phyloP scores from a whole-genome alignment of 2,113 vertebrate species.

The Mobula hypostoma region DNA sequence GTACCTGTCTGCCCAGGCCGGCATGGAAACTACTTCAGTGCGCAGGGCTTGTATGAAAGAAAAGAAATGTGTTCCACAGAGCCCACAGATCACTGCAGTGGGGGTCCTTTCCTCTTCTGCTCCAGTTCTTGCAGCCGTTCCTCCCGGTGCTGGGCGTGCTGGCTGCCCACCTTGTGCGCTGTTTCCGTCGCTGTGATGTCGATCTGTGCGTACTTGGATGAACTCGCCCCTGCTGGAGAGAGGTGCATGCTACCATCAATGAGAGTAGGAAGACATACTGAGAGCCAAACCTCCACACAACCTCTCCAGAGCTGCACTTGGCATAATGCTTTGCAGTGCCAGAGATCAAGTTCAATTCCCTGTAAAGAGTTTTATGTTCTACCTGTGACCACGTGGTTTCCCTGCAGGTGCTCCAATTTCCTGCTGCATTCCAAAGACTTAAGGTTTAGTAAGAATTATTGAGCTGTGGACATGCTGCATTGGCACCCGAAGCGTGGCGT shows the following conservation, averaged over 20 bases:
- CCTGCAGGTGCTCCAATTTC: too few species aligned
- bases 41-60: background rate
- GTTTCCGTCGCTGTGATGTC: constrained; percentile 71
- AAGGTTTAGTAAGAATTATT: too few species aligned
- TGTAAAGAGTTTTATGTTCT: too few species aligned
- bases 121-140: constrained; percentile 67
- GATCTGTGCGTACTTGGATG: constrained; percentile 70
- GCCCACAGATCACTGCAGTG: constrained; percentile 51
- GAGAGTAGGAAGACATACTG: background rate
- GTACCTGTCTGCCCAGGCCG: background rate
- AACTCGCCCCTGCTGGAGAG: constrained; percentile 53
- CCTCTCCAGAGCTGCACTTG: background rate
- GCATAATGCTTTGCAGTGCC: too few species aligned
- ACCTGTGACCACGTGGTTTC: too few species aligned
- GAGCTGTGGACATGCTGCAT: too few species aligned
- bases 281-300: background rate
- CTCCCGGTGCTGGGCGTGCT: constrained; percentile 64
- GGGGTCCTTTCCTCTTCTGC: constrained; percentile 54
- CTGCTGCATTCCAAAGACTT: too few species aligned
- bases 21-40: background rate
- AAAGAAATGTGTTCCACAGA: constrained; percentile 30
- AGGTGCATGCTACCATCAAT: background rate
- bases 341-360: too few species aligned
- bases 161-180: constrained; percentile 66
- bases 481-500: too few species aligned